Evolutionary conservation across 2,113 vertebrate genomes (phyloP), one percentile per base, ranked within the genome.

Genomic region (Pungitius pungitius): DNA sequence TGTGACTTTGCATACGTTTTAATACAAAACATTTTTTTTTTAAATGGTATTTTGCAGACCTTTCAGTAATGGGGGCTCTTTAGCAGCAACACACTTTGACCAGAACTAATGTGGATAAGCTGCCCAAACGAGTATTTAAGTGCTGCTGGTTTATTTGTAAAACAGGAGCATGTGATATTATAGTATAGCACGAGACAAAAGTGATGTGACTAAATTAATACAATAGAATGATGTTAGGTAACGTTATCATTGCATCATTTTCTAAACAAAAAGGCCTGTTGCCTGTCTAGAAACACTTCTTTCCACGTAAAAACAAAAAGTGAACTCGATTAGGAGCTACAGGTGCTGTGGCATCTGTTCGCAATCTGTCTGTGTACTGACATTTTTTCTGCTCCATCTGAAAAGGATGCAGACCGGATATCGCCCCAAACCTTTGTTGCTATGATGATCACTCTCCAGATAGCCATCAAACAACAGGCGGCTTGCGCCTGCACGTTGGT

Each of bases 311-410:
- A 30, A 76, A 73, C 35, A 71, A 14, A 66, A 69, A 85, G 75
- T 69, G 8, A 82, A 79, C 65, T 82, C n/a, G 45, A 76, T 87
- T 73, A 86, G 81, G 61, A 82, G 83, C 88, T 84, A 94, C 93
- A 92, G 91, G 92, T 93, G 87, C 64, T 55, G 56, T 22, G 59
- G 87, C 90, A 93, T 91, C 91, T 93, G 92, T 85, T 89, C 60
- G 49, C 89, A 92, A 92, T 92, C 91, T 92, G 89, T 89, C 78
- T 77, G 71, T 47, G 59, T 51, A 43, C 60, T 78, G 69, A 47
- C 43, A 54, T 68, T 78, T 68, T 77, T 78, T 54, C 15, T 57
- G 37, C 73, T 72, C 69, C 26, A 66, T 66, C 69, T 80, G 74
- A 83, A 90, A 90, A 89, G 69, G 33, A 82, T 86, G 65, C 67